A percentile compares a stretch with the other conserved stretches of the same genome.
Conservation (phyloP, 2,113 vertebrate species). For the Neoarius graeffei region DNA sequence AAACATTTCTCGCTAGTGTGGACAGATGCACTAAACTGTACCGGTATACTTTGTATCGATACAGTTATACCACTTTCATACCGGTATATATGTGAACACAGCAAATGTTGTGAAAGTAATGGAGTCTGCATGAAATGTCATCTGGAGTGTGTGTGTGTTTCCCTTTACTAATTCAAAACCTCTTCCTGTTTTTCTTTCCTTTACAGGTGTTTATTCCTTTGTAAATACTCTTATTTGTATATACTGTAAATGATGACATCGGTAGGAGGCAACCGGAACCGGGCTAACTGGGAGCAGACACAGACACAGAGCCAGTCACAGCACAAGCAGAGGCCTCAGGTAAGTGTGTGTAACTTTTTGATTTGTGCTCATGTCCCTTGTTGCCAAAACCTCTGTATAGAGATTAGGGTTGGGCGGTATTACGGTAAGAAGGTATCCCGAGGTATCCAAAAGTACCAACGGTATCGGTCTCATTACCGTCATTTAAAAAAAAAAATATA, state of each 20-base stretch:
- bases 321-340: slow-evolving; percentile 83
- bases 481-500: too few relatives aligned
- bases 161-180: slow-evolving; percentile 27
- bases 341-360: slow-evolving; percentile 39
- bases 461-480: too few relatives aligned
- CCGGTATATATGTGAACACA: too few relatives aligned
- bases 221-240: slow-evolving; percentile 99
- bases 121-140: neutral
- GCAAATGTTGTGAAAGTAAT: neutral
- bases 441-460: too few relatives aligned
- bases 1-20: too few relatives aligned
- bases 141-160: too few relatives aligned
- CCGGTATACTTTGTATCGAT: too few relatives aligned
- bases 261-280: slow-evolving; percentile 93
- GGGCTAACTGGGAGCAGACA: slow-evolving; percentile 95
- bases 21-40: too few relatives aligned
- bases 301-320: slow-evolving; percentile 97
- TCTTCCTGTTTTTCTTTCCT: slow-evolving; percentile 32
- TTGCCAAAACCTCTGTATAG: neutral
- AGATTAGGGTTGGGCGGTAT: too few relatives aligned
- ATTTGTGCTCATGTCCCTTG: neutral
- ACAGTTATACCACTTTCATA: too few relatives aligned
- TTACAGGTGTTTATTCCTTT: slow-evolving; percentile 86
- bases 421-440: too few relatives aligned
- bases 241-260: slow-evolving; percentile 99